phyloP scores from a whole-genome alignment of 2,113 vertebrate species.

The Microcebus jonahi region DNA sequence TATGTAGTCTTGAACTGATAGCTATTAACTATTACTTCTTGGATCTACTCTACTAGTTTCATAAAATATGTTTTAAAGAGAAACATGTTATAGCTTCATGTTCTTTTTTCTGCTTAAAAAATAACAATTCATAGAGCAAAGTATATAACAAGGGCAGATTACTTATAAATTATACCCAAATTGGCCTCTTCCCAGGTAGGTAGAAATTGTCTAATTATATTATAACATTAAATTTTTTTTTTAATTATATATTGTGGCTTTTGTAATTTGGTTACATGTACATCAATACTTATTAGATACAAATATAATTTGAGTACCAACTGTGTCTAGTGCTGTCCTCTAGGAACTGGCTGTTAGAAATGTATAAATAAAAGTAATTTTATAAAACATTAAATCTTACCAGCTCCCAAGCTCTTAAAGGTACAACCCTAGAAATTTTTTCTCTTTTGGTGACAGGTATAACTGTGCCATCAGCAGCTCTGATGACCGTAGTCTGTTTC shows the following conservation, averaged over 20 bases:
- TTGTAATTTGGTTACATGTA: background rate
- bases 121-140: background rate
- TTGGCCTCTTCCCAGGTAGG: background rate
- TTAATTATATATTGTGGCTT: background rate
- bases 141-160: background rate
- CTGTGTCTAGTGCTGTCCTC: background rate
- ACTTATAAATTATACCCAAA: background rate
- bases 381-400: background rate
- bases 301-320: background rate
- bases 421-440: background rate
- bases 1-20: background rate
- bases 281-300: background rate
- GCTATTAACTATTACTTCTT: background rate
- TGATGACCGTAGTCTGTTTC: conserved; percentile 93
- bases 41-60: background rate
- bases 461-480: conserved; percentile 93
- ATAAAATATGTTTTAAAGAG: background rate
- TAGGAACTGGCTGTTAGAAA: background rate
- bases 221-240: background rate
- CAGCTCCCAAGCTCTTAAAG: background rate
- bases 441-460: conserved; percentile 87
- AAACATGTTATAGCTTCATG: background rate
- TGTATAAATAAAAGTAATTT: conserved; percentile 25
- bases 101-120: conserved; percentile 39
- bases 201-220: background rate